Percentiles rank a stretch among this genome's conserved stretches.
Conservation (phyloP, 2,888 invertebrate genomes). For the Cephonodes hylas region DNA sequence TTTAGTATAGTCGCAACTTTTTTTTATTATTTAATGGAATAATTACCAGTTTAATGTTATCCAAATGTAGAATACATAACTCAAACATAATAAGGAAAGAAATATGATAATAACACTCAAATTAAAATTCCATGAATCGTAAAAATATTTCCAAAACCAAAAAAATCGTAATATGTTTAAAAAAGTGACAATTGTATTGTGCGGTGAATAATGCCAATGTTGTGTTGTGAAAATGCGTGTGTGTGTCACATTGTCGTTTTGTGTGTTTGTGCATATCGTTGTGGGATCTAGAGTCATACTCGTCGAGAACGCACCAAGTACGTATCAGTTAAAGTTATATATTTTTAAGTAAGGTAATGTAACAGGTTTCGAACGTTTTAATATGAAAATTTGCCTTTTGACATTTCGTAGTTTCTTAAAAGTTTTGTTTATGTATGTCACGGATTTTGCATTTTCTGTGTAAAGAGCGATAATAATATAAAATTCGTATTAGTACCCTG, state of each 20-base stretch:
- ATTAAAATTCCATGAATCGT: too few relatives aligned
- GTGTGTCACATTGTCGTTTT: constrained; percentile 49
- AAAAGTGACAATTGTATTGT: constrained; percentile 29
- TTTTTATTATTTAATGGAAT: too few relatives aligned
- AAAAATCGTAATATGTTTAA: constrained; percentile 15
- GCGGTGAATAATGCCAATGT: constrained; percentile 46
- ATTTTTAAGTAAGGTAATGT: not conserved
- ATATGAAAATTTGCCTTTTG: not conserved
- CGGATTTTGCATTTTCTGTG: too few relatives aligned
- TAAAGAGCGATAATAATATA: too few relatives aligned
- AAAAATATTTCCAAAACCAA: not conserved
- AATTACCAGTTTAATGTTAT: not conserved
- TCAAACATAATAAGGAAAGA: not conserved
- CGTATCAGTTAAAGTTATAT: constrained; percentile 39
- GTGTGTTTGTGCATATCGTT: constrained; percentile 45
- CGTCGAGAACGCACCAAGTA: constrained; percentile 77
- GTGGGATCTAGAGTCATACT: constrained; percentile 66
- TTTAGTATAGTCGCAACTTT: not conserved
- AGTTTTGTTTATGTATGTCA: too few relatives aligned
- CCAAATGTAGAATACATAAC: not conserved
- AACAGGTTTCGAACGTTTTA: not conserved
- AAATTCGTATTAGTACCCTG: too few relatives aligned
- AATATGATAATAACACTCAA: too few relatives aligned
- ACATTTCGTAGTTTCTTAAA: too few relatives aligned
- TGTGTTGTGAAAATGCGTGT: constrained; percentile 65